Evolutionary conservation across 2,113 vertebrate genomes (phyloP).

Genomic region (Corythornis vintsioides): DNA sequence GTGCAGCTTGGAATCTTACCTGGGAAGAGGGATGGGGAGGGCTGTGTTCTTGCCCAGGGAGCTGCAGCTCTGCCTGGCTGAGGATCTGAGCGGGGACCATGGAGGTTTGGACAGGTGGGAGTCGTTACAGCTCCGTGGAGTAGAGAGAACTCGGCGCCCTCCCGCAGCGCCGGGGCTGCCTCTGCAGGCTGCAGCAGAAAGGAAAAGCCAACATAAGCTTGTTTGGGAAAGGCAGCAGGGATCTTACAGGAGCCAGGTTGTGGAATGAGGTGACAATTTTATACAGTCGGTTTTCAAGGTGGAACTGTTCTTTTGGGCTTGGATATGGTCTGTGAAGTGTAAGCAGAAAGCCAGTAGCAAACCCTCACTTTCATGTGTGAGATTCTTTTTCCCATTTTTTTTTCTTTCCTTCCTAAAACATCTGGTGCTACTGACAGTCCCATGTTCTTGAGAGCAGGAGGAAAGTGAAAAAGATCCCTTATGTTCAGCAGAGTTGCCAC

Average conservation of each 20-base stretch:
- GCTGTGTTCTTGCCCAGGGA: background rate
- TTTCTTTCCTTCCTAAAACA: background rate
- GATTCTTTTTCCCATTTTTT: background rate
- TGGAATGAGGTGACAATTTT: conserved; percentile 63
- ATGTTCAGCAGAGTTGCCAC: background rate
- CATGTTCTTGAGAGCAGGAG: background rate
- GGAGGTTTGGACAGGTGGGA: conserved; percentile 16
- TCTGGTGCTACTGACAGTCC: conserved; percentile 5
- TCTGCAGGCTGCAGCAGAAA: background rate
- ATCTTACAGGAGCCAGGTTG: background rate
- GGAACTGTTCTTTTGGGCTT: conserved; percentile 35
- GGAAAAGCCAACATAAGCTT: conserved; percentile 26
- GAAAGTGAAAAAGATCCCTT: background rate
- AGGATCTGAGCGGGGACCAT: background rate
- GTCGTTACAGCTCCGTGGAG: background rate
- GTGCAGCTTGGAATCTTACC: background rate
- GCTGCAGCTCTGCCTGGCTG: background rate
- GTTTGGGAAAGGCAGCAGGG: background rate
- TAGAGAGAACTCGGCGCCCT: conserved; percentile 37
- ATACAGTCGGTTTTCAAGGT: conserved; percentile 39
- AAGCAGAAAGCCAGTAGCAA: conserved; percentile 47
- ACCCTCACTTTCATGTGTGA: background rate
- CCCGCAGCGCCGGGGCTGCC: background rate
- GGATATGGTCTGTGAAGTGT: background rate
- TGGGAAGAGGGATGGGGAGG: background rate